Evolutionary conservation across 1,140 invertebrate species (phyloP), one percentile per base, ranked within the genome.

Genomic region (Riptortus pedestris): DNA sequence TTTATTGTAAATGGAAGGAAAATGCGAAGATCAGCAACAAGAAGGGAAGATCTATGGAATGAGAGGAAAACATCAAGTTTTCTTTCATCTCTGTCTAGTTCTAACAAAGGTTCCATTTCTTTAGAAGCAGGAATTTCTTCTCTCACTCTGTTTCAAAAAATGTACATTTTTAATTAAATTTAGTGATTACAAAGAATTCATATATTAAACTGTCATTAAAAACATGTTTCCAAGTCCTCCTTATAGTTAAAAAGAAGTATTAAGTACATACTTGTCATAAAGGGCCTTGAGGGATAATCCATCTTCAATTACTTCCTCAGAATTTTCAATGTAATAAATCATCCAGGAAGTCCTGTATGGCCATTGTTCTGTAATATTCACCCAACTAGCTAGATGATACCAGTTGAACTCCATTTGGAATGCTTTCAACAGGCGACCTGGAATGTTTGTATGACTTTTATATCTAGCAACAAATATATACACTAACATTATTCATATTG

Each of bases 391-490:
- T 67, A 98, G 78, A 68, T 94, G 88, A 76, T 96, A 93, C 96
- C 96, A 99, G 75, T 94, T 96, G 76, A 99, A 98, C 73, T 98
- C 96, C 67, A 99, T 93, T 77, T 96, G 93, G 80, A 98, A 98
- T 70, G 96, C 92, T 81, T 98, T 93, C 66, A 99, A 77, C 65
- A 99, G 79, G 48, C 96, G 86, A 62, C 94, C 93, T 88, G 67
- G 28, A 76, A 76, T 66, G n/a, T n/a, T n/a, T n/a, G n/a, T n/a
- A n/a, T n/a, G n/a, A n/a, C n/a, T n/a, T n/a, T n/a, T n/a, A n/a
- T n/a, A n/a, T 66, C 61, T 67, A 64, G 60, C 14, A 67, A 60
- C 67, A 11, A 20, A 63, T 16, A 52, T 27, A 51, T 51, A 12
- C 22, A 16, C 7, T 20, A n/a, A n/a, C n/a, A n/a, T n/a, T n/a